Evolutionary conservation across 2,888 invertebrate species (phyloP).

Genomic region (Tupiocoris notatus): DNA sequence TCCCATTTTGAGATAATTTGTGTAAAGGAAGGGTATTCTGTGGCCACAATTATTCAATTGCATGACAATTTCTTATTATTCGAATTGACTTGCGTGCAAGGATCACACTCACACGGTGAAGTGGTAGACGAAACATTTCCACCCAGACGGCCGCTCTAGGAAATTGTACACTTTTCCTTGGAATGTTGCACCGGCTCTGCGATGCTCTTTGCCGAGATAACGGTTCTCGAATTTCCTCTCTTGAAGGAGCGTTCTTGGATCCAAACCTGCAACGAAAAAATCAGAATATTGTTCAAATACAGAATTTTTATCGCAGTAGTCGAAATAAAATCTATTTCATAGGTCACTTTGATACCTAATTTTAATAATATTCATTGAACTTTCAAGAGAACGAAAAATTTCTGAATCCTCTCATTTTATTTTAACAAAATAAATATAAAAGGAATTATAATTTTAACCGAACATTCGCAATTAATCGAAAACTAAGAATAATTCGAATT

Average conservation of each 20-base stretch:
- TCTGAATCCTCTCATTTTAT: background rate
- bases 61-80: too few relatives aligned
- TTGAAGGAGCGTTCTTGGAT: slow-evolving; percentile 51
- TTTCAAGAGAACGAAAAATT: background rate
- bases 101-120: slow-evolving; percentile 69
- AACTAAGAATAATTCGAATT: too few relatives aligned
- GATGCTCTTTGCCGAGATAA: slow-evolving; percentile 63
- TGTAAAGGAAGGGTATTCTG: too few relatives aligned
- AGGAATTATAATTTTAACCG: too few relatives aligned
- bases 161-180: slow-evolving; percentile 81
- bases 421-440: background rate
- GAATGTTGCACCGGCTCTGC: slow-evolving; percentile 66
- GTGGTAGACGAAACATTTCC: slow-evolving; percentile 82
- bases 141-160: slow-evolving; percentile 75
- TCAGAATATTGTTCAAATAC: background rate
- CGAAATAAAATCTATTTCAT: too few relatives aligned
- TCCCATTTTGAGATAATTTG: too few relatives aligned
- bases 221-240: slow-evolving; percentile 57
- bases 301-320: background rate
- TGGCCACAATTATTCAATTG: too few relatives aligned
- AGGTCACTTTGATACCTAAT: too few relatives aligned
- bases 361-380: too few relatives aligned
- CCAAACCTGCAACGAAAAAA: slow-evolving; percentile 50
- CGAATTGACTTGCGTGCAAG: too few relatives aligned
- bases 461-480: too few relatives aligned